Conservation (phyloP, 2,888 invertebrate species). For the Chloroclysta siterata region DNA sequence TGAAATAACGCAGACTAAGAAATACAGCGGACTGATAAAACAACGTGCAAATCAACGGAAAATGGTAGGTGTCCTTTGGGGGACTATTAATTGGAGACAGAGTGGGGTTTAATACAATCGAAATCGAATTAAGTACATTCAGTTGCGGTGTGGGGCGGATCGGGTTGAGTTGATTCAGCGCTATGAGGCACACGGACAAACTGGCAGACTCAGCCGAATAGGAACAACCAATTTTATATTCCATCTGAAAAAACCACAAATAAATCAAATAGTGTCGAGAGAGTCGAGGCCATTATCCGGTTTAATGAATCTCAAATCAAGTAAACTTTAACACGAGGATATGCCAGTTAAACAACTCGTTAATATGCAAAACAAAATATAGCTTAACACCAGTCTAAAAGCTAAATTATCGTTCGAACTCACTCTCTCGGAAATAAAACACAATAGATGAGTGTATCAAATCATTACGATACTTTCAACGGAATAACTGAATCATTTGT, state of each 20-base stretch:
- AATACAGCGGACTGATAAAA: conserved; percentile 34
- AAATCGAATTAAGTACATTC: conserved; percentile 82
- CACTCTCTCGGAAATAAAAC: conserved; percentile 57
- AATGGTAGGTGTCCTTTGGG: conserved; percentile 64
- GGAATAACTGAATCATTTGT: background rate
- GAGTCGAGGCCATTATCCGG: conserved; percentile 60
- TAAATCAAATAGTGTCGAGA: conserved; percentile 57
- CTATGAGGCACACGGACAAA: conserved; percentile 63
- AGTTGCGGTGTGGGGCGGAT: conserved; percentile 70
- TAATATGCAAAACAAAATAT: conserved; percentile 73
- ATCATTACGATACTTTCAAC: background rate
- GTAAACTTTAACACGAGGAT: conserved; percentile 59
- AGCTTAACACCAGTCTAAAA: conserved; percentile 66
- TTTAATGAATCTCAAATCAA: conserved; percentile 53
- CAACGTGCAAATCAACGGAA: conserved; percentile 41
- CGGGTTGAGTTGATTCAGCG: conserved; percentile 79
- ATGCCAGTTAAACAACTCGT: conserved; percentile 56
- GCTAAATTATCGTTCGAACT: conserved; percentile 58
- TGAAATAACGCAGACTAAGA: conserved; percentile 27
- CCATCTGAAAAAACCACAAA: conserved; percentile 18
- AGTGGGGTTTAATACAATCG: conserved; percentile 80
- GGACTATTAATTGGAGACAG: conserved; percentile 74
- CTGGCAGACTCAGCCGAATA: conserved; percentile 43
- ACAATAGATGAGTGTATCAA: conserved; percentile 46
- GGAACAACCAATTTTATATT: conserved; percentile 28